Percentiles rank a stretch among this genome's conserved stretches.
Conservation (phyloP, 1,140 invertebrate species). For the Diorhabda elongata region DNA sequence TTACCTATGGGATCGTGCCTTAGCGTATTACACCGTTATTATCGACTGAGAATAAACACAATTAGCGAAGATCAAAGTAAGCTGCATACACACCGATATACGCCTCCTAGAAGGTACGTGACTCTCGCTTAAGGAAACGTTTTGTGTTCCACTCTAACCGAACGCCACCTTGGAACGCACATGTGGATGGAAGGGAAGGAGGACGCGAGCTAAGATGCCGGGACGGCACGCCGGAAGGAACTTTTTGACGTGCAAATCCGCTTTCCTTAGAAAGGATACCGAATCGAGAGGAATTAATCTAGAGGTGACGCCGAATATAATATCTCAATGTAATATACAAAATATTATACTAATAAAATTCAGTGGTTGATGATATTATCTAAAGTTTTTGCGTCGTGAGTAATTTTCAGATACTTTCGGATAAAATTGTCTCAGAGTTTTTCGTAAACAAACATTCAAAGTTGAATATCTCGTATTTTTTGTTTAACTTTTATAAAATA, state of each 20-base stretch:
- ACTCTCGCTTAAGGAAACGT: constrained; percentile 5
- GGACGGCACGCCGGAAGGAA: constrained; percentile 9
- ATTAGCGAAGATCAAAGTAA: constrained; percentile 19
- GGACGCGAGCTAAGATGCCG: not conserved
- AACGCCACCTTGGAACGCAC: not conserved
- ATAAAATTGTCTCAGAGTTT: too few species aligned
- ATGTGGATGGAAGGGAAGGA: not conserved
- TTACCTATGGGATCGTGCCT: constrained; percentile 1
- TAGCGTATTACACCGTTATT: constrained; percentile 15
- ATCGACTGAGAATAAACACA: constrained; percentile 19
- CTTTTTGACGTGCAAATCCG: constrained; percentile 11
- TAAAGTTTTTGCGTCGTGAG: too few species aligned
- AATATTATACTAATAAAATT: too few species aligned
- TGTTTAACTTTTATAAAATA: too few species aligned
- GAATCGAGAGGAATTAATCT: not conserved
- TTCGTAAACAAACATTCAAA: too few species aligned
- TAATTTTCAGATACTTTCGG: too few species aligned
- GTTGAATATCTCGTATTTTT: too few species aligned
- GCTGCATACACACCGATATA: constrained; percentile 9
- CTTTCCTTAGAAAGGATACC: not conserved
- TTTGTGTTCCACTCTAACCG: not conserved
- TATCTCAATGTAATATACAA: too few species aligned
- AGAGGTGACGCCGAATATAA: too few species aligned
- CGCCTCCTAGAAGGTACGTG: constrained; percentile 17
- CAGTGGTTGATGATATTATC: too few species aligned